Evolutionary conservation across 2,113 vertebrate genomes (phyloP).

Genomic region (Struthidea cinerea): DNA sequence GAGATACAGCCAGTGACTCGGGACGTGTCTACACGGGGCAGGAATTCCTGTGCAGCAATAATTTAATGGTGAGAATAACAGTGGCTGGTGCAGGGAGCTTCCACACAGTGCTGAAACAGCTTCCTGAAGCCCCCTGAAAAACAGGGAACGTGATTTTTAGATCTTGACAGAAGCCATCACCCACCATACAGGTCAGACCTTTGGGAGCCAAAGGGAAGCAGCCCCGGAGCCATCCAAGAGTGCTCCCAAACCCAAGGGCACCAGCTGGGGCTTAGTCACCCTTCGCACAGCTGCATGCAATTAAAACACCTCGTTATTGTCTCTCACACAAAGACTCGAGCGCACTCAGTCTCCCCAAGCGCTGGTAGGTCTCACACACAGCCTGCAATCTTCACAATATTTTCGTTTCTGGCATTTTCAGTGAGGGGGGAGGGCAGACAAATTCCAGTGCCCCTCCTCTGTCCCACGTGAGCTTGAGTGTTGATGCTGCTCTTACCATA

Average conservation of each 20-base stretch:
- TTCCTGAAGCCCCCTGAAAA: background rate
- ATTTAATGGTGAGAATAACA: no score
- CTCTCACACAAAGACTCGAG: no score
- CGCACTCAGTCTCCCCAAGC: background rate
- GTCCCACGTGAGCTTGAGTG: background rate
- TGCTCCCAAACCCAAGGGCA: background rate
- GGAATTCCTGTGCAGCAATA: background rate
- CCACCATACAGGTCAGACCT: background rate
- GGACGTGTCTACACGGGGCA: background rate
- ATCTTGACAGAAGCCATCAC: background rate
- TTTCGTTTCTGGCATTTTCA: background rate
- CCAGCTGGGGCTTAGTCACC: background rate
- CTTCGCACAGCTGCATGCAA: background rate
- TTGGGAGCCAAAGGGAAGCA: background rate
- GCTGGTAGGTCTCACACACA: background rate
- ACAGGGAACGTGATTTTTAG: accelerated
- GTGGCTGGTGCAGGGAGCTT: accelerated
- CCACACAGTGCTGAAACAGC: background rate
- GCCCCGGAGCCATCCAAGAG: background rate
- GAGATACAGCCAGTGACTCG: background rate
- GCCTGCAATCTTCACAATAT: background rate
- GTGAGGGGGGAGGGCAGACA: background rate
- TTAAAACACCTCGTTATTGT: background rate
- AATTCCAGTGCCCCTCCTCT: background rate
- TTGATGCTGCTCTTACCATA: background rate